Evolutionary conservation across 2,113 vertebrate species (phyloP), one percentile per base, ranked within the genome.

Genomic region (Cottus gobio): DNA sequence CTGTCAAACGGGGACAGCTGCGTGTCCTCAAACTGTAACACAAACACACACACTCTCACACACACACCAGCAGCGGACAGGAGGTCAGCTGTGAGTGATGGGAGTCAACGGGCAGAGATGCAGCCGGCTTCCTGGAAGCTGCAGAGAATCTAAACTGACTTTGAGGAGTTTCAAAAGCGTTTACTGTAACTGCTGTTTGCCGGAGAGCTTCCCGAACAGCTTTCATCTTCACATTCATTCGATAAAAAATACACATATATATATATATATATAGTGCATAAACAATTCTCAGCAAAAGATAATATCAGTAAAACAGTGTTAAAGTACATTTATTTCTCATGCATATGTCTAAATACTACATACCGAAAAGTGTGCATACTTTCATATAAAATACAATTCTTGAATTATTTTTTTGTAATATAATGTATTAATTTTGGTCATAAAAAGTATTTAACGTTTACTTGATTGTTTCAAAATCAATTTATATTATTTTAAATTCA

Each of bases 1-100:
- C 80, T 87, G 84, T 77, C 80, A 79, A 79, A 68, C 10, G 5
- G 56, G 37, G 42, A 65, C 89, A 88, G 89, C 88, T 90, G 89
- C 60, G 28, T 4, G 39, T 42, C 65, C 50, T 31, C 30, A 34
- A 26, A 62, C 60, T 31, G 24, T 9, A 34, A 34, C 34, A 34
- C 34, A 34, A 4, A 34, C 34, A 34, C 34, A 34, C 34, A 34
- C 34, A 34, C 34, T 5, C 39, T 12, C 39, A 42, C 39, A 42
- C 39, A 42, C 39, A 9, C 39, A 42, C 39, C 44, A 2, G 42
- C 62, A 68, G 15, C 81, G 79, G 82, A 57, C 71, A 70, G 69
- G 3, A 1, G 57, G 7, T n/a, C 44, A 4, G 64, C 69, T 62
- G 24, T 54, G 68, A 66, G 60, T 77, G 5, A 0, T 66, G 60